These are phyloP conservation scores for Beris chalybata DNA, from an alignment of 2,888 invertebrate genomes.

Conservation along the genomic window DNA sequence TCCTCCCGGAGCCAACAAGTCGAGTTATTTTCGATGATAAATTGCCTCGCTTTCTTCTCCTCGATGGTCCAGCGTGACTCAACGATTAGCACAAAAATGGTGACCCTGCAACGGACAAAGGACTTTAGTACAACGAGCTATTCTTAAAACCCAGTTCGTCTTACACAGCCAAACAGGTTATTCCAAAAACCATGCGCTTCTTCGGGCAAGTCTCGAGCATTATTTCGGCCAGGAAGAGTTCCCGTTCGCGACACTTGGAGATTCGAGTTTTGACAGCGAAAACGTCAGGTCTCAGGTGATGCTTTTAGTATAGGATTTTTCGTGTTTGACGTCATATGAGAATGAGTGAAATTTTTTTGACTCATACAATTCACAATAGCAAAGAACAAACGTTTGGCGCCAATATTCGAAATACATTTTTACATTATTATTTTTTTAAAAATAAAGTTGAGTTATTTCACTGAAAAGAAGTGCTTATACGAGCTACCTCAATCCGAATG, in stretches of 20 bases:
- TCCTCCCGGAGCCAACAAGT: slow-evolving; percentile 76
- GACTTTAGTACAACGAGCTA: background rate
- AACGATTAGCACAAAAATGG: slow-evolving; percentile 76
- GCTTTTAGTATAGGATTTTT: no score
- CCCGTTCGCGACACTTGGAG: background rate
- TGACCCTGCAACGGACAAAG: slow-evolving; percentile 64
- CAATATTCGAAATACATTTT: no score
- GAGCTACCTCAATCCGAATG: no score
- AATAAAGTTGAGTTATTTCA: no score
- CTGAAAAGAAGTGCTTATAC: no score
- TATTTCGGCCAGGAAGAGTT: slow-evolving; percentile 14
- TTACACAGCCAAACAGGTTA: slow-evolving; percentile 74
- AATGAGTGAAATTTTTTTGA: no score
- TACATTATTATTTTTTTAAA: no score
- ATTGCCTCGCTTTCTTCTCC: slow-evolving; percentile 64
- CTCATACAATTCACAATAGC: no score
- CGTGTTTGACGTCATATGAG: no score
- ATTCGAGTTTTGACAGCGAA: no score
- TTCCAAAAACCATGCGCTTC: slow-evolving; percentile 79
- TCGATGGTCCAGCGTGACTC: slow-evolving; percentile 73
- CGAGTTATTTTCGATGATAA: slow-evolving; percentile 75
- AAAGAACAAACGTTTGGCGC: no score
- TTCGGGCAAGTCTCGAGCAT: slow-evolving; percentile 87
- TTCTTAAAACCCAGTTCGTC: slow-evolving; percentile 48
- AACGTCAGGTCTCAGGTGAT: no score